Percentiles rank a stretch among this genome's conserved stretches.
Evolutionary conservation across 2,888 invertebrate species (phyloP).

Genomic region (Syrphus vitripennis): DNA sequence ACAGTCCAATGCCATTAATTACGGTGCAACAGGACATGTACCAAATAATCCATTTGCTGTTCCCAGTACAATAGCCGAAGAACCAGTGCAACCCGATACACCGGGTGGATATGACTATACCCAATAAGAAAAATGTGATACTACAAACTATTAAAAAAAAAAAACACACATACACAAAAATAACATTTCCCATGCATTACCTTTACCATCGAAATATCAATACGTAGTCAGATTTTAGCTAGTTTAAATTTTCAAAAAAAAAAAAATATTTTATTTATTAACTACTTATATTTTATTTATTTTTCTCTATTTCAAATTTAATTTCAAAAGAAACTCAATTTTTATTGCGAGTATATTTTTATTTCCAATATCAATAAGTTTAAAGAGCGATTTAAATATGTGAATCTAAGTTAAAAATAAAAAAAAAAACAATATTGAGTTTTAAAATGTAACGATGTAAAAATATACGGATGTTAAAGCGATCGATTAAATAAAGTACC

Average conservation of each 20-base stretch:
- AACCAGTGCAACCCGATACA: conserved; percentile 84
- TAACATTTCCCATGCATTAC: conserved; percentile 52
- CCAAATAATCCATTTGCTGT: conserved; percentile 82
- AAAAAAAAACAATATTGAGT: not conserved
- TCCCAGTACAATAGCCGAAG: conserved; percentile 82
- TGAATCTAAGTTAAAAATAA: not conserved
- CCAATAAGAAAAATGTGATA: conserved; percentile 64
- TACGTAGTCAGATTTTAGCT: conserved; percentile 45
- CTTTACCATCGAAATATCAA: conserved; percentile 58
- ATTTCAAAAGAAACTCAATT: conserved; percentile 23
- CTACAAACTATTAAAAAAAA: conserved; percentile 15
- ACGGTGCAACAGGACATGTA: conserved; percentile 85
- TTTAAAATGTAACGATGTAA: not conserved
- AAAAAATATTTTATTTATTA: conserved; percentile 32
- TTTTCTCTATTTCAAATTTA: conserved; percentile 2
- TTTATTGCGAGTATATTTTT: conserved; percentile 20
- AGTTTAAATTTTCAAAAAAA: conserved; percentile 49
- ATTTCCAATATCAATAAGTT: not conserved
- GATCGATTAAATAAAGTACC: conserved; percentile 76
- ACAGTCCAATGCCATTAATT: conserved; percentile 82
- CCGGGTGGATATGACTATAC: conserved; percentile 62
- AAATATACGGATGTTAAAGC: conserved; percentile 61
- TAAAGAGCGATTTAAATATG: not conserved
- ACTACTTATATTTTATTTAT: too few species aligned
- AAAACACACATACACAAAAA: not conserved